Evolutionary conservation across 2,888 invertebrate species (phyloP).

Genomic region (Endotricha flammealis): DNA sequence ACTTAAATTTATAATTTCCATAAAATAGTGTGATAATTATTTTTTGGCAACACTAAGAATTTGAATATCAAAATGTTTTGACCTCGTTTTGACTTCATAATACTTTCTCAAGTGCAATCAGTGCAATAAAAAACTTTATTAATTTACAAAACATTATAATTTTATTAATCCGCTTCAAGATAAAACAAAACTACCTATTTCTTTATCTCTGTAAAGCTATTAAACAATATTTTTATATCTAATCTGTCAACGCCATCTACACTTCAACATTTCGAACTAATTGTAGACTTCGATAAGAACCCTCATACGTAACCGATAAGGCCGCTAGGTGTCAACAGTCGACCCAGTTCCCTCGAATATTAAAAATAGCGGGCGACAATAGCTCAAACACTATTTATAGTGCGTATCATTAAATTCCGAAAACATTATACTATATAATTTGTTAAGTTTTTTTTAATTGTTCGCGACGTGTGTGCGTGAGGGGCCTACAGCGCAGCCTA

Average conservation of each 20-base stretch:
- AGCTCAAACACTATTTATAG: slow-evolving; percentile 76
- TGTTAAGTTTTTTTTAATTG: slow-evolving; percentile 34
- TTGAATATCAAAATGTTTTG: too few species aligned
- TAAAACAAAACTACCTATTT: too few species aligned
- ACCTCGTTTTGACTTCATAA: too few species aligned
- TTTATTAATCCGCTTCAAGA: too few species aligned
- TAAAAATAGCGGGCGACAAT: slow-evolving; percentile 74
- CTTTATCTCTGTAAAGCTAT: too few species aligned
- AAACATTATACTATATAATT: slow-evolving; percentile 56
- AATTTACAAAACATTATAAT: too few species aligned
- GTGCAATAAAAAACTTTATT: too few species aligned
- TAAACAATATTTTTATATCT: too few species aligned
- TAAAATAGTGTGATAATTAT: too few species aligned
- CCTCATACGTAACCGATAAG: slow-evolving; percentile 24
- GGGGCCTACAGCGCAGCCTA: slow-evolving; percentile 47
- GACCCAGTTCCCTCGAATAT: slow-evolving; percentile 69
- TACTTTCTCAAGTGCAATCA: too few species aligned
- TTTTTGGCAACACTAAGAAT: too few species aligned
- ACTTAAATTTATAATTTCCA: too few species aligned
- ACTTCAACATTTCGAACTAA: slow-evolving; percentile 12
- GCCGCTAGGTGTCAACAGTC: slow-evolving; percentile 52
- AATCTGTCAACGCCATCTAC: not conserved
- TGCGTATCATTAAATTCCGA: slow-evolving; percentile 62
- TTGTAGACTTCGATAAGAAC: slow-evolving; percentile 30
- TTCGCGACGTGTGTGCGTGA: slow-evolving; percentile 13